These are phyloP conservation scores for Ganaspis sp. DNA, from an alignment of 1,140 invertebrate genomes.

Conservation along the genomic window DNA sequence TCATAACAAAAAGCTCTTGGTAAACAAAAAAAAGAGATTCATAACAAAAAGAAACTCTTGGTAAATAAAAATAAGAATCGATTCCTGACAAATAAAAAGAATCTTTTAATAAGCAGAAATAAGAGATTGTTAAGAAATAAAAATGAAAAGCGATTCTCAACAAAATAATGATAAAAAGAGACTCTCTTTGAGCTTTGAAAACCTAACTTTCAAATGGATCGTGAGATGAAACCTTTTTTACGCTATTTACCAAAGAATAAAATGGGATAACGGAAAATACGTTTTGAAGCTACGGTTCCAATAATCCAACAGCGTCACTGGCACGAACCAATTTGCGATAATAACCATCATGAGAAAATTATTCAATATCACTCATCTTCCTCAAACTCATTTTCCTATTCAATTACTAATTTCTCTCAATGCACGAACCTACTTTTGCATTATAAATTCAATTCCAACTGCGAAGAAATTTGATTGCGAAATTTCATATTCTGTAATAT, in stretches of 20 bases:
- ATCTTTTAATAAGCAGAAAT: no score
- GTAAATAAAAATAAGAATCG: no score
- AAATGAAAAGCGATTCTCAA: no score
- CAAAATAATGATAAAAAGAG: no score
- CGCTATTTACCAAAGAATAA: not conserved
- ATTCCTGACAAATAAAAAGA: no score
- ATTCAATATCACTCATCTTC: conserved; percentile 19
- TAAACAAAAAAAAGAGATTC: no score
- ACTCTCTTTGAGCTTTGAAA: not conserved
- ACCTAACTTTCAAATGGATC: not conserved
- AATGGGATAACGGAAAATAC: conserved; percentile 19
- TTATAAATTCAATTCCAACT: not conserved
- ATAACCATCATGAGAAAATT: conserved; percentile 26
- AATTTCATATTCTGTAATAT: conserved; percentile 3
- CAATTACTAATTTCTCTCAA: not conserved
- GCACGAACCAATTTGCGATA: conserved; percentile 10
- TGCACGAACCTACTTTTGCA: not conserved
- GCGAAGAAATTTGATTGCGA: no score
- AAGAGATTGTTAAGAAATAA: no score
- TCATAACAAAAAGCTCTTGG: no score
- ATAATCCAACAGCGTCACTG: conserved; percentile 14
- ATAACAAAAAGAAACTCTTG: no score
- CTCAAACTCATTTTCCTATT: conserved; percentile 7
- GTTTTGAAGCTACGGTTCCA: not conserved
- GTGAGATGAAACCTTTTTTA: conserved; percentile 7